Conservation (phyloP, 2,888 invertebrate species). For the Tridacna gigas region DNA sequence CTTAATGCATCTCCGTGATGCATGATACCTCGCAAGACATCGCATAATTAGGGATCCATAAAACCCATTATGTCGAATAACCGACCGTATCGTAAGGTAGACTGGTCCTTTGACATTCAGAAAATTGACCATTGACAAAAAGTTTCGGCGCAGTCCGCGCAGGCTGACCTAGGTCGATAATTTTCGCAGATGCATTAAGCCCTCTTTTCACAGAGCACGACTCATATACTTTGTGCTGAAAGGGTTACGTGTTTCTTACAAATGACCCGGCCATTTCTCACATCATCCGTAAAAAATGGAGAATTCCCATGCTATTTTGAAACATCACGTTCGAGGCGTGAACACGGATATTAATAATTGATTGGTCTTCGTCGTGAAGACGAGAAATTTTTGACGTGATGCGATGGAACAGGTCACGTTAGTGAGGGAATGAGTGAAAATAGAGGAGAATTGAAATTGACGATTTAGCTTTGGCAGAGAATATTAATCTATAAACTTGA, state of each 20-base stretch:
- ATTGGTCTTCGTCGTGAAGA: conserved; percentile 1
- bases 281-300: not conserved
- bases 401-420: conserved; percentile 16
- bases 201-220: not conserved
- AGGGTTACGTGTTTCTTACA: not conserved
- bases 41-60: too few species aligned
- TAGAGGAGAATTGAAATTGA: too few species aligned
- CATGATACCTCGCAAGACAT: too few species aligned
- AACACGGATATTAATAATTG: conserved; percentile 17
- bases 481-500: too few species aligned
- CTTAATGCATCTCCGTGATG: too few species aligned
- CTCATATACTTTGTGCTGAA: not conserved
- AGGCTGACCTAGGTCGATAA: too few species aligned
- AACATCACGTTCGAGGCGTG: conserved; percentile 7
- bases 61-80: too few species aligned
- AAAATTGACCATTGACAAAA: too few species aligned
- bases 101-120: too few species aligned
- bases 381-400: conserved; percentile 21
- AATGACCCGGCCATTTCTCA: not conserved
- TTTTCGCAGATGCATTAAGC: not conserved
- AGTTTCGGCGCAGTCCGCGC: too few species aligned
- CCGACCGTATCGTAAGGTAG: too few species aligned
- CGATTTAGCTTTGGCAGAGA: too few species aligned
- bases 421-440: conserved; percentile 1
- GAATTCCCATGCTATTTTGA: conserved; percentile 14